Conservation (phyloP, 1,140 invertebrate genomes). For the Ephestia elutella region DNA sequence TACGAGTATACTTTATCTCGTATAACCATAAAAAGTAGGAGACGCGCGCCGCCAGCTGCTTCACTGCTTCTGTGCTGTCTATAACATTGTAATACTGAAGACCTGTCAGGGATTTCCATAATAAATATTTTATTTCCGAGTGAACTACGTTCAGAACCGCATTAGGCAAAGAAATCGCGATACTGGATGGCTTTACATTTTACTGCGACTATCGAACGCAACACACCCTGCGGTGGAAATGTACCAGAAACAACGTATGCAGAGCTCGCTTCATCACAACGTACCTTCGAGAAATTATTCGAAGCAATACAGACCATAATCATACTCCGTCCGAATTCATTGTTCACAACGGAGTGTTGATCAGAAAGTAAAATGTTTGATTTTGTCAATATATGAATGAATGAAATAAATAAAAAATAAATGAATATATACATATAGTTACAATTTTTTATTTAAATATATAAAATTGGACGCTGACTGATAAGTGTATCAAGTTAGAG, state of each 20-base stretch:
- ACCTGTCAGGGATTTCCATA: no score
- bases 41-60: no score
- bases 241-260: conserved; percentile 20
- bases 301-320: background rate
- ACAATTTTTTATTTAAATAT: no score
- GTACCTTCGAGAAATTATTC: background rate
- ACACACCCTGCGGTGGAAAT: conserved; percentile 18
- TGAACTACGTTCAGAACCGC: background rate
- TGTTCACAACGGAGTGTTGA: background rate
- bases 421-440: no score
- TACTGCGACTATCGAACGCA: conserved; percentile 11
- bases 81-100: conserved; percentile 24
- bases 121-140: background rate
- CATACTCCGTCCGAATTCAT: background rate
- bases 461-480: no score
- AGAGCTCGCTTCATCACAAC: conserved; percentile 18
- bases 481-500: no score
- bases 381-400: background rate
- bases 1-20: no score
- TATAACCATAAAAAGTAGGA: no score
- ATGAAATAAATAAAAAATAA: background rate
- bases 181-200: conserved; percentile 23
- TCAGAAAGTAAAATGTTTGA: background rate
- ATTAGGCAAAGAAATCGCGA: conserved; percentile 16
- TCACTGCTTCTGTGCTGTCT: background rate